phyloP scores from a whole-genome alignment of 2,888 invertebrate genomes.

The Adineta ricciae region DNA sequence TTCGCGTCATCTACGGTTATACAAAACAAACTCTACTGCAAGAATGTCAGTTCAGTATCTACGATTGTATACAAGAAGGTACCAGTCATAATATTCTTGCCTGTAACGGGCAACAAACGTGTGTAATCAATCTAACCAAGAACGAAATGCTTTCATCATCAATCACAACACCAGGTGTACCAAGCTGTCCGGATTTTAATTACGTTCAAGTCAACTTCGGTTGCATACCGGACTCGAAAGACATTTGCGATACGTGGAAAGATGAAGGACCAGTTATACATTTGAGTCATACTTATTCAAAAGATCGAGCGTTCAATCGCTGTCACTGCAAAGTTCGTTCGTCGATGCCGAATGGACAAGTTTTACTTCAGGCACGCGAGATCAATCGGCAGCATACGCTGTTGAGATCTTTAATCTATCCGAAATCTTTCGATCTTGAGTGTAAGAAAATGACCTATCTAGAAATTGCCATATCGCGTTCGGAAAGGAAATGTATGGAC shows the following conservation, averaged over 20 bases:
- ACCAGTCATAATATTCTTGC: not conserved
- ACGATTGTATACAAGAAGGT: constrained; percentile 22
- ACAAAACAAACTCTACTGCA: not conserved
- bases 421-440: not conserved
- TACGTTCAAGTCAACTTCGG: constrained; percentile 9
- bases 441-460: not conserved
- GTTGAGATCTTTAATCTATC: not conserved
- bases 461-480: not conserved
- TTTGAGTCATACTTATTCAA: not conserved
- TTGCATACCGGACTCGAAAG: not conserved
- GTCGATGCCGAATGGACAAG: not conserved
- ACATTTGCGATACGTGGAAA: constrained; percentile 2
- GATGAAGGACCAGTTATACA: not conserved
- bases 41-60: constrained; percentile 4
- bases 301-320: not conserved
- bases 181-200: constrained; percentile 1
- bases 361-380: not conserved
- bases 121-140: not conserved
- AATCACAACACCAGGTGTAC: not conserved
- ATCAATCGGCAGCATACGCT: not conserved
- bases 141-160: not conserved
- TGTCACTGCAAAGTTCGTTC: constrained; percentile 22
- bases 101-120: not conserved
- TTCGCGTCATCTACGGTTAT: constrained; percentile 18
- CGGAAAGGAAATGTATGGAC: constrained; percentile 2